Evolutionary conservation across 2,797 vertebrate species (phyloP).

Genomic region (Tarsius wallacei): DNA sequence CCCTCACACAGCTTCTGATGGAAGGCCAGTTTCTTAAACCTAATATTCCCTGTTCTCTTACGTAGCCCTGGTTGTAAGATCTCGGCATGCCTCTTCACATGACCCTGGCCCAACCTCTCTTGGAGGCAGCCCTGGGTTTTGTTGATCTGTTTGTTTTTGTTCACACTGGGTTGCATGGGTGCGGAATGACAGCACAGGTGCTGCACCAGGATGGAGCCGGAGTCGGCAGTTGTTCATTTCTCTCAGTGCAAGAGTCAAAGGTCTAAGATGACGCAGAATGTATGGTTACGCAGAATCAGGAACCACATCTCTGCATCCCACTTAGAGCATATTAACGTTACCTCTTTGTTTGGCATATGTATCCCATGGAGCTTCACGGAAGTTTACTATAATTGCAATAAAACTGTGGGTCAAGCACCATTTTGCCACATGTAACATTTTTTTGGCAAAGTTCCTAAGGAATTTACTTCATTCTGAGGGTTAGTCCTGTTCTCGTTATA

Average conservation of each 20-base stretch:
- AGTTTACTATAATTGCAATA: neutral
- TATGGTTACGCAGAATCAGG: neutral
- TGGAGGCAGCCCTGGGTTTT: neutral
- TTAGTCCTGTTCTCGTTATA: conserved; percentile 19
- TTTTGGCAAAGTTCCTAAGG: neutral
- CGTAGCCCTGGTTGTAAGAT: neutral
- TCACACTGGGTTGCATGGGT: neutral
- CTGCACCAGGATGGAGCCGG: neutral
- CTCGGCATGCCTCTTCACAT: neutral
- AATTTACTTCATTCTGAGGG: conserved; percentile 31
- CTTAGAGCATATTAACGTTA: neutral
- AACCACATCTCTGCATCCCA: neutral
- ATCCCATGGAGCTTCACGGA: neutral
- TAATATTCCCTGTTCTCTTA: neutral
- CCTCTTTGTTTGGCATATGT: neutral
- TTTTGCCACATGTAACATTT: neutral
- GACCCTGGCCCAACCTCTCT: neutral
- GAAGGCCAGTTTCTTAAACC: neutral
- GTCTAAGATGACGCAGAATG: neutral
- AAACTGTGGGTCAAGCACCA: neutral
- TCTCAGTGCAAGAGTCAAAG: neutral
- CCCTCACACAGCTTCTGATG: neutral
- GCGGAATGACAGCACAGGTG: neutral
- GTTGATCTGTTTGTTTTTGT: neutral
- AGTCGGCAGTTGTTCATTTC: neutral